A percentile compares a stretch with the other conserved stretches of the same genome.
These are phyloP conservation scores for Menidia menidia DNA, from an alignment of 2,797 vertebrate genomes.

Conservation along the genomic window DNA sequence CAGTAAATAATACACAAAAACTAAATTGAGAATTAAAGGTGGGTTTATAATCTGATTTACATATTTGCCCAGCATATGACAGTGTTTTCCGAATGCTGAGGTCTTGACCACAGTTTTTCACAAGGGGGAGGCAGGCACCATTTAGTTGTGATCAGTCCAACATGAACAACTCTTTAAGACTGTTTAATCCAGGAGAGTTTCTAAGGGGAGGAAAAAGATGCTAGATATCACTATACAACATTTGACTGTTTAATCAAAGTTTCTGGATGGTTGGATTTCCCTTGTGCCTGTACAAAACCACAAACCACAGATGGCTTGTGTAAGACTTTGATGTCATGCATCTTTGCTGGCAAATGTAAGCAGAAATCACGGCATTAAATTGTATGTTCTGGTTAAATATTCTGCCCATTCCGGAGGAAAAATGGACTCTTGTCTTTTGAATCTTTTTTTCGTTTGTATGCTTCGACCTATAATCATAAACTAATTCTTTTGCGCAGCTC, in stretches of 20 bases:
- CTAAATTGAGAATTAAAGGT: too few relatives aligned
- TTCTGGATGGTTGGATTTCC: neutral
- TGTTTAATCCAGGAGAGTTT: too few relatives aligned
- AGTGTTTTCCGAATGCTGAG: too few relatives aligned
- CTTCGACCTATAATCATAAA: neutral
- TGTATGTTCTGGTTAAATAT: neutral
- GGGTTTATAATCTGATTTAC: too few relatives aligned
- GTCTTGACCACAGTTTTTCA: too few relatives aligned
- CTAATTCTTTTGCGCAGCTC: slow-evolving; percentile 3
- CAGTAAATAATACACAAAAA: too few relatives aligned
- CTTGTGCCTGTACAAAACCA: neutral
- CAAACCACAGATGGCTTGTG: slow-evolving; percentile 25
- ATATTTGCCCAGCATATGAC: too few relatives aligned
- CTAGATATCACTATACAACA: slow-evolving; percentile 34
- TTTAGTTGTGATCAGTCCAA: too few relatives aligned
- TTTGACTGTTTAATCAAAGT: neutral
- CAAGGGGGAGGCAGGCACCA: too few relatives aligned
- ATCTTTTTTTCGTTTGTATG: neutral
- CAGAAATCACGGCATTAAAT: neutral
- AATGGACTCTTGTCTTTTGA: neutral
- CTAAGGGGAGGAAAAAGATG: too few relatives aligned
- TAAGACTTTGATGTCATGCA: neutral
- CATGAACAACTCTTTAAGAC: too few relatives aligned
- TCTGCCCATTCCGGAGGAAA: neutral
- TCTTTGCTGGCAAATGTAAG: too few relatives aligned